Evolutionary conservation across 2,113 vertebrate genomes (phyloP).

Genomic region (Peromyscus leucopus): DNA sequence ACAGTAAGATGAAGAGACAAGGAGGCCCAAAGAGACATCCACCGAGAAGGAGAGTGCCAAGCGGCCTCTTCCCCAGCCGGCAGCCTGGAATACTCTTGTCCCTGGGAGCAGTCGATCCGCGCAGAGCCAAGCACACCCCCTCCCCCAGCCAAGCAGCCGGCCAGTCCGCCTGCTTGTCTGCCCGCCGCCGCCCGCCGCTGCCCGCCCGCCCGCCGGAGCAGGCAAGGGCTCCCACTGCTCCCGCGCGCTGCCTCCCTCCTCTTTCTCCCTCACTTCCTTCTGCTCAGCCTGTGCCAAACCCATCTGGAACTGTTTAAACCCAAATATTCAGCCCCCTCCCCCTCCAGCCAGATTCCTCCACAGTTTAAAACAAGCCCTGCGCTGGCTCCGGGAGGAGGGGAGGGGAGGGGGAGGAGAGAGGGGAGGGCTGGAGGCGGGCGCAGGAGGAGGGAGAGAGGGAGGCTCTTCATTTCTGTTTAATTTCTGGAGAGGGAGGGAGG

Average conservation of each 20-base stretch:
- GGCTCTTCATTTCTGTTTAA: conserved; percentile 89
- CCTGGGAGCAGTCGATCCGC: background rate
- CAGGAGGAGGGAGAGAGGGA: conserved; percentile 73
- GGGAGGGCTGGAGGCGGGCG: conserved; percentile 67
- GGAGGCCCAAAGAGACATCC: conserved; percentile 68
- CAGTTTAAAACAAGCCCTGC: conserved; percentile 91
- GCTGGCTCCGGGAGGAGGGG: conserved; percentile 75
- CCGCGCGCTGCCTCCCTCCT: conserved; percentile 85
- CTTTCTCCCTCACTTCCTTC: conserved; percentile 86
- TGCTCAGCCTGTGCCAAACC: conserved; percentile 85
- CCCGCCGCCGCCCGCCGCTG: conserved; percentile 56
- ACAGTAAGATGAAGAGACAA: conserved; percentile 58
- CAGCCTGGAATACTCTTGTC: conserved; percentile 20
- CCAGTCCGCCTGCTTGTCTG: conserved; percentile 68
- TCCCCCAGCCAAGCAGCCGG: conserved; percentile 24
- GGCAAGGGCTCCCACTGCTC: conserved; percentile 73
- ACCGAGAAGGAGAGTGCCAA: conserved; percentile 66
- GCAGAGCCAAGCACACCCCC: conserved; percentile 29
- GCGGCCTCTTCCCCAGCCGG: conserved; percentile 69
- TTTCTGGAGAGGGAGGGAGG: conserved; percentile 86
- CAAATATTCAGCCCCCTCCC: conserved; percentile 86
- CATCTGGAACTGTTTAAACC: conserved; percentile 93
- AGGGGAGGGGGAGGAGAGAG: conserved; percentile 44
- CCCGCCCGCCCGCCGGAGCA: conserved; percentile 66
- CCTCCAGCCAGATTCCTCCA: conserved; percentile 88